These are phyloP conservation scores for Chaetops frenatus DNA, from an alignment of 2,113 vertebrate genomes.

Conservation along the genomic window DNA sequence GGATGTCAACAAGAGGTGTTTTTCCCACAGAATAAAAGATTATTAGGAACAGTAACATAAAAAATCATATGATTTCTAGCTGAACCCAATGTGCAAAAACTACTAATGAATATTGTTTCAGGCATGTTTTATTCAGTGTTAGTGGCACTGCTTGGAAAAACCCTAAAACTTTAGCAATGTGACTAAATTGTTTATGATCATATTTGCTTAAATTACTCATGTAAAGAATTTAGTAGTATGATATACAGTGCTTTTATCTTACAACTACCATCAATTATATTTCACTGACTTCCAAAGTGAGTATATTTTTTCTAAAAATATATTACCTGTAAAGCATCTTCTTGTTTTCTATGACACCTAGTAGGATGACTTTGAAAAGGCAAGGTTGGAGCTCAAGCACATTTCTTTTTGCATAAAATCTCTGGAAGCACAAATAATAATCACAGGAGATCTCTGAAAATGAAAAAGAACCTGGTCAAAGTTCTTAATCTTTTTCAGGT, in stretches of 20 bases:
- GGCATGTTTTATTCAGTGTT: neutral
- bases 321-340: neutral
- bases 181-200: neutral
- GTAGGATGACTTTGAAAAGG: neutral
- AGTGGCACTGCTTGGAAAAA: neutral
- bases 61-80: accelerated
- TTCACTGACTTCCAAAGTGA: neutral
- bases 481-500: neutral
- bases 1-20: accelerated
- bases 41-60: neutral
- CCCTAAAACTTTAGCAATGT: neutral
- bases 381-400: neutral
- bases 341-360: accelerated
- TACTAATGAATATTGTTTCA: neutral
- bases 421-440: neutral
- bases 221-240: neutral
- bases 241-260: neutral
- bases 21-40: neutral
- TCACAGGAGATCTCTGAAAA: neutral
- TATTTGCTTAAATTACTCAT: neutral
- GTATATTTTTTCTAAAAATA: neutral
- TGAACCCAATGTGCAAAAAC: accelerated
- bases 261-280: neutral
- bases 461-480: neutral
- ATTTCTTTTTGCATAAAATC: neutral